A percentile compares a stretch with the other conserved stretches of the same genome.
These are phyloP conservation scores for Drosophila erecta DNA, from an alignment of 1,140 invertebrate genomes.

Conservation along the genomic window DNA sequence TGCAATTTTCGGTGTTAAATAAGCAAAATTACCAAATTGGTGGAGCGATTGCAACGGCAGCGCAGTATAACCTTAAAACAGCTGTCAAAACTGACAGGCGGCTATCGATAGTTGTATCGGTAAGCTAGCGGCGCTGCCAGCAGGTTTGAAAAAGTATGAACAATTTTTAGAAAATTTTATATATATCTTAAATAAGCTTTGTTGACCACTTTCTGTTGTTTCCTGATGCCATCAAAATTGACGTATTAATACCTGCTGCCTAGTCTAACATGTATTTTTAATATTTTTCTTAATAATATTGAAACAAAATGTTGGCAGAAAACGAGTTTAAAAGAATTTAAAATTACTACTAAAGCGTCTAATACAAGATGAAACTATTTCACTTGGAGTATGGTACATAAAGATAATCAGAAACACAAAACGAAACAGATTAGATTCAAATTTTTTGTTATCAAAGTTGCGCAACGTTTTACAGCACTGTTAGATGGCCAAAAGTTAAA, in stretches of 20 bases:
- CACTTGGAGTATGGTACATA: too few species aligned
- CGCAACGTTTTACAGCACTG: conserved; percentile 5
- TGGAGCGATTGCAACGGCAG: conserved; percentile 45
- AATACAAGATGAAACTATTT: too few species aligned
- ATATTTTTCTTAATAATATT: too few species aligned
- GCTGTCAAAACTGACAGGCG: conserved; percentile 67
- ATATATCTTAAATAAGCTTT: too few species aligned
- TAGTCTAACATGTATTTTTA: too few species aligned
- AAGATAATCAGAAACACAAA: too few species aligned
- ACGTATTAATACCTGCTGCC: too few species aligned
- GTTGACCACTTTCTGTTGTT: not conserved
- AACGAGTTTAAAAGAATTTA: too few species aligned
- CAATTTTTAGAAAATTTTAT: not conserved
- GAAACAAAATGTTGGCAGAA: too few species aligned
- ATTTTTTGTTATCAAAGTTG: conserved; percentile 2
- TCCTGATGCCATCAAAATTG: not conserved
- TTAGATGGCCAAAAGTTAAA: conserved; percentile 12
- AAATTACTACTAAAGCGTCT: too few species aligned
- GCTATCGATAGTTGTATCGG: conserved; percentile 41
- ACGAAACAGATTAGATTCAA: not conserved
- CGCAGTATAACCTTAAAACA: conserved; percentile 79
- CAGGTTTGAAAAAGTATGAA: not conserved
- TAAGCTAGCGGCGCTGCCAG: conserved; percentile 29
- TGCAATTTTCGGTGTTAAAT: conserved; percentile 21
- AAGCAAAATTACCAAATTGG: conserved; percentile 61